Evolutionary conservation across 2,888 invertebrate species (phyloP).

Genomic region (Drosophila fulvimacula): DNA sequence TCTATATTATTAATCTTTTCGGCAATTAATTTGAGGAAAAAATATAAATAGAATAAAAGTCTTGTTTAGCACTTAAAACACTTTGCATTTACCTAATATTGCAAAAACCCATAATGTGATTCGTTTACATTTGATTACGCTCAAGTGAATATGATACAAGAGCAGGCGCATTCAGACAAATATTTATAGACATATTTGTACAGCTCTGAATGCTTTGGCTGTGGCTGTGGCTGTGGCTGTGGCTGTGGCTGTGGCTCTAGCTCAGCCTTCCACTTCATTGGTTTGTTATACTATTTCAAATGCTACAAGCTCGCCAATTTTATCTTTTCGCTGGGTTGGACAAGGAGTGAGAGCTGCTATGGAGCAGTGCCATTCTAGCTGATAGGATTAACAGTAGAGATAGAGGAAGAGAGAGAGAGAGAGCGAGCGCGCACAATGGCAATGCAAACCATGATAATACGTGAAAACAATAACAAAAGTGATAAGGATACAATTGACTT

Average conservation of each 20-base stretch:
- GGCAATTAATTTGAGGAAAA: neutral
- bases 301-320: constrained; percentile 25
- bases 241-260: neutral
- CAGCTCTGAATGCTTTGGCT: constrained; percentile 8
- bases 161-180: constrained; percentile 37
- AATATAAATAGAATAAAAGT: neutral
- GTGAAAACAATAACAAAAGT: constrained; percentile 10
- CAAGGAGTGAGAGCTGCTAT: constrained; percentile 15
- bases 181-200: constrained; percentile 51
- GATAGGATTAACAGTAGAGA: constrained; percentile 62
- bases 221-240: neutral
- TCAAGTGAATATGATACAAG: constrained; percentile 41
- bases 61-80: constrained; percentile 6
- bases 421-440: constrained; percentile 23
- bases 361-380: constrained; percentile 34
- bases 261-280: constrained; percentile 58
- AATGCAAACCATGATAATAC: constrained; percentile 32
- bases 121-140: constrained; percentile 60
- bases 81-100: constrained; percentile 8
- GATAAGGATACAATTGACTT: too few relatives aligned
- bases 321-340: constrained; percentile 32
- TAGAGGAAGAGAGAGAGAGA: neutral
- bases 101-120: constrained; percentile 29
- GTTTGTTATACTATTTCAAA: constrained; percentile 37
- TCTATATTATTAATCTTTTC: neutral